Conservation (phyloP, 2,888 invertebrate species). For the Zygaena filipendulae region DNA sequence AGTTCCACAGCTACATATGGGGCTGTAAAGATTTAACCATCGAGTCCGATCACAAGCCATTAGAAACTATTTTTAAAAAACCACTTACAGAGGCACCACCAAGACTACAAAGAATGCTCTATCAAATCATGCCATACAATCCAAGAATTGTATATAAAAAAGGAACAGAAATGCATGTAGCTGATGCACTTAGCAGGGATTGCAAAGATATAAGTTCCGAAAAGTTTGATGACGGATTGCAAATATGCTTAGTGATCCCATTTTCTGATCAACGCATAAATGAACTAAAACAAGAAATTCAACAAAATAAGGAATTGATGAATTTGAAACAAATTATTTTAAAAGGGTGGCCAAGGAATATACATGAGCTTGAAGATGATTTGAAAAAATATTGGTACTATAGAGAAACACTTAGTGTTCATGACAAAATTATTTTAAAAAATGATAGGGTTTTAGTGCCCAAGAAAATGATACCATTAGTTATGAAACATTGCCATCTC, state of each 20-base stretch:
- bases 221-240: too few relatives aligned
- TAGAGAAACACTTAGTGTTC: conserved; percentile 7
- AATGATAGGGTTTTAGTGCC: conserved; percentile 7
- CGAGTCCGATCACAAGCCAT: conserved; percentile 13
- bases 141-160: conserved; percentile 13
- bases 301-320: conserved; percentile 1
- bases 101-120: conserved; percentile 22
- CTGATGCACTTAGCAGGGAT: conserved; percentile 10
- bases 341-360: conserved; percentile 8
- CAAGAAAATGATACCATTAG: conserved; percentile 3
- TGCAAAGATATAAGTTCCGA: conserved; percentile 5
- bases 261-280: too few relatives aligned
- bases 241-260: too few relatives aligned
- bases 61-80: conserved; percentile 14
- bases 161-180: conserved; percentile 12
- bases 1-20: conserved; percentile 14
- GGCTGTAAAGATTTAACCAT: conserved; percentile 12
- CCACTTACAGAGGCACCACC: conserved; percentile 17
- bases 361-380: conserved; percentile 3
- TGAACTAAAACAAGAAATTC: too few relatives aligned
- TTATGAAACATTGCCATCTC: conserved; percentile 2
- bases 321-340: conserved; percentile 1
- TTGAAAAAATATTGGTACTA: conserved; percentile 9
- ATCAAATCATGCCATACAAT: conserved; percentile 17
- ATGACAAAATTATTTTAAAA: conserved; percentile 6